Percentiles rank a stretch among this genome's conserved stretches.
Evolutionary conservation across 2,113 vertebrate species (phyloP).

Genomic region (Astur gentilis): DNA sequence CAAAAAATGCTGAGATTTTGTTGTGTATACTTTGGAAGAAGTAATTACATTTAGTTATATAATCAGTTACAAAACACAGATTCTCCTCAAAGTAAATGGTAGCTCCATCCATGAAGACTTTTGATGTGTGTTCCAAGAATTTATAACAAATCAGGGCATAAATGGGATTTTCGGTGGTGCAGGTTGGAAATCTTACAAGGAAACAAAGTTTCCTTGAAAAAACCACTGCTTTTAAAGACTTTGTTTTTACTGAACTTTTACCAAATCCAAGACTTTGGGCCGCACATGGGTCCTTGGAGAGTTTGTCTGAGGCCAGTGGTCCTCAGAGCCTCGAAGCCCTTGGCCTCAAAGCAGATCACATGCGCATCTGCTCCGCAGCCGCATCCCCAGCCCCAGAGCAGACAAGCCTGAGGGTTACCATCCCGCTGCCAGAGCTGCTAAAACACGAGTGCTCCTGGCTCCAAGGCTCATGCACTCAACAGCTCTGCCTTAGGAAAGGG

Average conservation of each 20-base stretch:
- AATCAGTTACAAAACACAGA: conserved; percentile 30
- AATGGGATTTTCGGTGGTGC: background rate
- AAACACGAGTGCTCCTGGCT: background rate
- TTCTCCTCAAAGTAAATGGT: background rate
- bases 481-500: background rate
- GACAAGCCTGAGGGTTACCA: background rate
- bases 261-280: background rate
- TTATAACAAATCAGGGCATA: conserved; percentile 19
- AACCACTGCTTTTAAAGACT: background rate
- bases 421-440: background rate
- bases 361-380: background rate
- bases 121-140: conserved; percentile 45
- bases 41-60: conserved; percentile 34
- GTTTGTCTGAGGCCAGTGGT: background rate
- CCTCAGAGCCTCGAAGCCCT: background rate
- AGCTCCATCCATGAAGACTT: background rate
- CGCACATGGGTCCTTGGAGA: background rate
- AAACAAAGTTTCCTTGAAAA: background rate
- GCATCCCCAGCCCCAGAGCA: background rate
- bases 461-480: background rate
- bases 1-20: conserved; percentile 26
- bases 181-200: background rate
- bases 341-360: background rate
- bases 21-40: conserved; percentile 37
- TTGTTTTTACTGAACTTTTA: background rate